Conservation (phyloP, 2,888 invertebrate genomes). For the Scaptomyza cyrtandrae region DNA sequence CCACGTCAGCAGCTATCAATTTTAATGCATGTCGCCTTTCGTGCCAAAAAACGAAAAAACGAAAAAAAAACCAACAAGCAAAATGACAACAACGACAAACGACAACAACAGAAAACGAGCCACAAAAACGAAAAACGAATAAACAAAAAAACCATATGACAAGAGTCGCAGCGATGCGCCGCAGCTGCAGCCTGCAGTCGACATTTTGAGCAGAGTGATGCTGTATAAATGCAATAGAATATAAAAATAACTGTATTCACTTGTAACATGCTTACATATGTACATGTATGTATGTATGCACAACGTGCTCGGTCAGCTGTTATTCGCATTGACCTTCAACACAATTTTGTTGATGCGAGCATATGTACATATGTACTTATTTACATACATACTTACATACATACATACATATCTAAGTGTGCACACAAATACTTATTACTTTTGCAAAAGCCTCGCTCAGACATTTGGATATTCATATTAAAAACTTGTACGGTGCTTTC, state of each 20-base stretch:
- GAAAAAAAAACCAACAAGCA: neutral
- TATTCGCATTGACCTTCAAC: constrained; percentile 54
- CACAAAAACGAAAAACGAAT: constrained; percentile 34
- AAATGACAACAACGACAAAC: constrained; percentile 25
- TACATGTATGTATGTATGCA: neutral
- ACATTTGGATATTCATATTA: neutral
- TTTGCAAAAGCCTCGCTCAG: neutral
- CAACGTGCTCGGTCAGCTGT: constrained; percentile 35
- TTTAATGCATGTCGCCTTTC: constrained; percentile 60
- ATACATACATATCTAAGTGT: constrained; percentile 1
- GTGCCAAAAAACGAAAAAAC: constrained; percentile 55
- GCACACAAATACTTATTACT: neutral
- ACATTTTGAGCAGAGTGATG: constrained; percentile 8
- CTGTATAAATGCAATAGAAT: constrained; percentile 6
- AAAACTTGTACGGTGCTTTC: neutral
- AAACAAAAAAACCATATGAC: constrained; percentile 56
- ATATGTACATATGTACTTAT: no score
- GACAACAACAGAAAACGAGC: constrained; percentile 19
- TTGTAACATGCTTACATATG: neutral
- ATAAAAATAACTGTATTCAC: neutral
- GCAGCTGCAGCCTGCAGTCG: constrained; percentile 39
- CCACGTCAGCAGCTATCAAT: constrained; percentile 52
- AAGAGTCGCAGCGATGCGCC: constrained; percentile 20
- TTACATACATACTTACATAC: neutral
- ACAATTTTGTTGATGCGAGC: constrained; percentile 25